A percentile compares a stretch with the other conserved stretches of the same genome.
These are phyloP conservation scores for Gandaritis pyraliata DNA, from an alignment of 2,888 invertebrate species.

Conservation along the genomic window DNA sequence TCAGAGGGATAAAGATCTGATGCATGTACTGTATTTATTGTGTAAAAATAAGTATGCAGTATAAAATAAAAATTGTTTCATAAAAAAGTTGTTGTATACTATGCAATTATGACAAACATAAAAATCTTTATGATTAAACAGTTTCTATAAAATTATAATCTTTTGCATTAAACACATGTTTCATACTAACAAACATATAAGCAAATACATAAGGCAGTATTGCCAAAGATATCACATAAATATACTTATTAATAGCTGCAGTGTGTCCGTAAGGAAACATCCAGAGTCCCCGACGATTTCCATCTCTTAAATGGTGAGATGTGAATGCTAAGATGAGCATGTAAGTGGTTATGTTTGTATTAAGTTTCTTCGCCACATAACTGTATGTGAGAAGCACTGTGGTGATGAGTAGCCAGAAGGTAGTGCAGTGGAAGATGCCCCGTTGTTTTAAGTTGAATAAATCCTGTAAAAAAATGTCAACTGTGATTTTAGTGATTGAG, in stretches of 20 bases:
- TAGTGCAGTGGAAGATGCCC: constrained; percentile 71
- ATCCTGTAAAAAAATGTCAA: constrained; percentile 60
- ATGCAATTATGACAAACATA: too few species aligned
- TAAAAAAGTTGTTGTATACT: background rate
- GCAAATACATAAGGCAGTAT: constrained; percentile 60
- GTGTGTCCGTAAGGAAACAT: constrained; percentile 69
- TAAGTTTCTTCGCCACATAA: constrained; percentile 54
- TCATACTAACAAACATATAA: constrained; percentile 50
- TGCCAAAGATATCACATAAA: constrained; percentile 58
- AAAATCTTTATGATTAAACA: constrained; percentile 86
- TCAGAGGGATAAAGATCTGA: too few species aligned
- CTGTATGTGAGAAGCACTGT: constrained; percentile 54
- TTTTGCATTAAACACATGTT: constrained; percentile 40
- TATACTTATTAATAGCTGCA: constrained; percentile 52
- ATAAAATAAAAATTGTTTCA: too few species aligned
- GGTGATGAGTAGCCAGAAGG: constrained; percentile 60
- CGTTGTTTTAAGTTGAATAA: constrained; percentile 58
- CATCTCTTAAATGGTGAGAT: constrained; percentile 72
- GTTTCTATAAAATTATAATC: constrained; percentile 59
- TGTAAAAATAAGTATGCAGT: too few species aligned
- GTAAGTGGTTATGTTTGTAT: constrained; percentile 58
- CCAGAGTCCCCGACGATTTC: constrained; percentile 70
- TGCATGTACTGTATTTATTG: too few species aligned
- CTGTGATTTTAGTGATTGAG: background rate
- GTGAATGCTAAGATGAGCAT: constrained; percentile 66